Conservation (phyloP, 2,797 vertebrate species). For the Anniella stebbinsi region DNA sequence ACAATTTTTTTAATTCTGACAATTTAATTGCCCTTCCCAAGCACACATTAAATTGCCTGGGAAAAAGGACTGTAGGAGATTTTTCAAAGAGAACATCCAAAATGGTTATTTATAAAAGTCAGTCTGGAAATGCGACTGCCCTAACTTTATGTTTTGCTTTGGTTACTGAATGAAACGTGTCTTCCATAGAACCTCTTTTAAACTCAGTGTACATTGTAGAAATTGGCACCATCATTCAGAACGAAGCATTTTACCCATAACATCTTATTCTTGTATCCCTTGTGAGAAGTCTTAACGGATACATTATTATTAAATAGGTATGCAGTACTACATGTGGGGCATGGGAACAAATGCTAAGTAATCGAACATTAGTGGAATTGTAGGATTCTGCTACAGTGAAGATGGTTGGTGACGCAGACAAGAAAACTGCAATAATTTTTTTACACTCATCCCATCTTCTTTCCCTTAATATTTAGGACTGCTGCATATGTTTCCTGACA, state of each 20-base stretch:
- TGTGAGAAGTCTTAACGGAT: conserved; percentile 8
- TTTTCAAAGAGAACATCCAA: conserved; percentile 82
- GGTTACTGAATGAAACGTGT: conserved; percentile 56
- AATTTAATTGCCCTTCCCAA: conserved; percentile 98
- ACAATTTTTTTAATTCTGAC: conserved; percentile 99
- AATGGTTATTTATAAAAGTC: conserved; percentile 83
- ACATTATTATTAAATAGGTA: background rate
- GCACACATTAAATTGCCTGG: conserved; percentile 88
- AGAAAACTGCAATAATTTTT: background rate
- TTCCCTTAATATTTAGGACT: background rate
- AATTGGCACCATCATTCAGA: conserved; percentile 45
- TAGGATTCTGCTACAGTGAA: background rate
- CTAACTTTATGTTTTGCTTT: conserved; percentile 47
- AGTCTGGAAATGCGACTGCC: conserved; percentile 67
- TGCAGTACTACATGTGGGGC: background rate
- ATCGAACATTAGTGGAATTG: conserved; percentile 24
- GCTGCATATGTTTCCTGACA: background rate
- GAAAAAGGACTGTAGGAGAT: conserved; percentile 82
- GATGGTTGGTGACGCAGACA: background rate
- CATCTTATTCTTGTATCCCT: background rate
- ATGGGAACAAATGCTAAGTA: background rate
- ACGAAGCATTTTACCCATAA: conserved; percentile 18
- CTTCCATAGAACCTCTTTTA: conserved; percentile 42
- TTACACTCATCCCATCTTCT: background rate
- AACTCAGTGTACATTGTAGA: conserved; percentile 51